Conservation (phyloP, 2,888 invertebrate genomes). For the Anodontia alba region DNA sequence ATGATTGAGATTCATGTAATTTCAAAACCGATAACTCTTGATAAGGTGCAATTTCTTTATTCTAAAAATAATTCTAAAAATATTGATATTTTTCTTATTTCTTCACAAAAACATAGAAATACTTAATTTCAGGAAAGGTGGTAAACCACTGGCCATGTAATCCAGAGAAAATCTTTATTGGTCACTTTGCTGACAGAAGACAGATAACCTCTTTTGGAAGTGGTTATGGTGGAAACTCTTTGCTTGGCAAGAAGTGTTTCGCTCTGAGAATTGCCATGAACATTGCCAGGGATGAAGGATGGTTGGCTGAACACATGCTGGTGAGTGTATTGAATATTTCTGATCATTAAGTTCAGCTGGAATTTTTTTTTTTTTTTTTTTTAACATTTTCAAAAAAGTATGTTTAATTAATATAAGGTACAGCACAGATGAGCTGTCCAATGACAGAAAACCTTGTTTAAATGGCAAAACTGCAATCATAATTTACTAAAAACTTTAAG, state of each 20-base stretch:
- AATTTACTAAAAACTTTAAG: too few relatives aligned
- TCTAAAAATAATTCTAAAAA: too few relatives aligned
- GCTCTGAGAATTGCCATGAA: conserved; percentile 98
- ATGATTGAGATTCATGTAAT: too few relatives aligned
- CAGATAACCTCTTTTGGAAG: conserved; percentile 97
- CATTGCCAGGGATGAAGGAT: conserved; percentile 96
- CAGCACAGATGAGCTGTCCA: too few relatives aligned
- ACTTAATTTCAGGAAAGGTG: conserved; percentile 63
- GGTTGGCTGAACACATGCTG: conserved; percentile 99
- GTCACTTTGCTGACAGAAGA: conserved; percentile 93
- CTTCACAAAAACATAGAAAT: too few relatives aligned
- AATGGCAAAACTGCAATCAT: too few relatives aligned
- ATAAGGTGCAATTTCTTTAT: too few relatives aligned
- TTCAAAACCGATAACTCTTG: too few relatives aligned
- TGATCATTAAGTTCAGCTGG: too few relatives aligned
- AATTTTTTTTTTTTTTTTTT: background rate
- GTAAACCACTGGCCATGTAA: conserved; percentile 96
- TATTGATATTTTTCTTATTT: too few relatives aligned
- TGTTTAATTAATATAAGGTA: background rate
- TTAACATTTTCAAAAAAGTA: too few relatives aligned
- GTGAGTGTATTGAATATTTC: conserved; percentile 87
- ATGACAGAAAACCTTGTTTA: too few relatives aligned
- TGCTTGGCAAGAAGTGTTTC: conserved; percentile 99
- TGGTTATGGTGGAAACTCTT: conserved; percentile 98
- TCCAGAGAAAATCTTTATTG: conserved; percentile 95